These are phyloP conservation scores for Apeltes quadracus DNA, from an alignment of 2,113 vertebrate species.

Conservation along the genomic window DNA sequence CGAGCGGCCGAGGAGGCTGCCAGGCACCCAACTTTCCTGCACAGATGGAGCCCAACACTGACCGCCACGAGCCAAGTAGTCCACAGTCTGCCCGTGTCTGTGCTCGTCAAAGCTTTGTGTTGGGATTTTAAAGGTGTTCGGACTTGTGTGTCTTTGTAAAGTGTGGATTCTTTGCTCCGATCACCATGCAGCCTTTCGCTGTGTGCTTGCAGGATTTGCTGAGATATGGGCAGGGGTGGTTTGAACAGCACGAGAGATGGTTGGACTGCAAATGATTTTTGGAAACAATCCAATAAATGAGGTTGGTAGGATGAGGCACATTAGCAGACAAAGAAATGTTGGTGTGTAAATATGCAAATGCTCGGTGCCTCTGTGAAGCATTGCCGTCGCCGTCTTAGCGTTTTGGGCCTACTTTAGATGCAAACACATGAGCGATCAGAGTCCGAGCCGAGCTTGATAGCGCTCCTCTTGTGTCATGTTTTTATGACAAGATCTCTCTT, in stretches of 20 bases:
- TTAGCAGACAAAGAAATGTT: slow-evolving; percentile 61
- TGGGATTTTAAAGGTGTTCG: slow-evolving; percentile 28
- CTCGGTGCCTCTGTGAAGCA: slow-evolving; percentile 51
- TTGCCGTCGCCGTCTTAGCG: slow-evolving; percentile 54
- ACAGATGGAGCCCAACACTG: slow-evolving; percentile 84
- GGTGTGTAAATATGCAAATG: slow-evolving; percentile 73
- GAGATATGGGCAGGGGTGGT: slow-evolving; percentile 24
- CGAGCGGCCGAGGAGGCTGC: slow-evolving; percentile 69
- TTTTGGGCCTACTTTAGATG: slow-evolving; percentile 67
- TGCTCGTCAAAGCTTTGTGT: slow-evolving; percentile 31
- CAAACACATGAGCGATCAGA: slow-evolving; percentile 71
- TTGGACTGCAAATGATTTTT: slow-evolving; percentile 77
- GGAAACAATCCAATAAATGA: slow-evolving; percentile 68
- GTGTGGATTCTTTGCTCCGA: slow-evolving; percentile 9
- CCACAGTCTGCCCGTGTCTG: slow-evolving; percentile 39
- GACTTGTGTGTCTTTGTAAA: slow-evolving; percentile 18
- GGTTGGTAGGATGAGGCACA: slow-evolving; percentile 24
- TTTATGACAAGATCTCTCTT: slow-evolving; percentile 32
- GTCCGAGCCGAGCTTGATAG: slow-evolving; percentile 54
- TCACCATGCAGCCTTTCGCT: not conserved
- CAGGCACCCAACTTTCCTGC: slow-evolving; percentile 76
- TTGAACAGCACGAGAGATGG: slow-evolving; percentile 21
- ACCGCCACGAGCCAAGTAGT: slow-evolving; percentile 70
- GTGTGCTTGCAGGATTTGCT: slow-evolving; percentile 68
- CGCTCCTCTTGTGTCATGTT: slow-evolving; percentile 45